Conservation (phyloP, 2,113 vertebrate genomes). For the Rhipidura dahli region DNA sequence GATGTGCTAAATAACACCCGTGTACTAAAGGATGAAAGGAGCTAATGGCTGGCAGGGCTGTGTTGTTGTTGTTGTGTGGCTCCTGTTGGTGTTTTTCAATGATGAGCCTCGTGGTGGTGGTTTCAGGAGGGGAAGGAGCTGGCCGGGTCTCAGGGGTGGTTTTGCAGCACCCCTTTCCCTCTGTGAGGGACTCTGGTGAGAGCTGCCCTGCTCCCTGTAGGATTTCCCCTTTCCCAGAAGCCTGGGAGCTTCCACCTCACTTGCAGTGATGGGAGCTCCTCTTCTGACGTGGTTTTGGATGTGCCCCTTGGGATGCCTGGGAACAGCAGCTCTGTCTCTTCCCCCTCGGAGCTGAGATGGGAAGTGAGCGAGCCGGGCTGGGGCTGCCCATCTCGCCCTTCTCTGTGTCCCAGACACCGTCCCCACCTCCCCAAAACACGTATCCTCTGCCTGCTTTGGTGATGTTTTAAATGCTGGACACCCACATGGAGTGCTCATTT, state of each 20-base stretch:
- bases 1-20: not conserved
- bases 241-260: rapidly evolving
- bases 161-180: not conserved
- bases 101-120: not conserved
- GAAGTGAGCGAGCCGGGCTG: rapidly evolving
- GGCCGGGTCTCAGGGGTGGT: not conserved
- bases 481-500: rapidly evolving
- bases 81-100: not conserved
- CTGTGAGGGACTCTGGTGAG: not conserved
- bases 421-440: rapidly evolving
- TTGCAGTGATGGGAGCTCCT: not conserved
- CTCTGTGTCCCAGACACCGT: not conserved
- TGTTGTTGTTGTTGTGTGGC: not conserved
- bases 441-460: not conserved
- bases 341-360: rapidly evolving
- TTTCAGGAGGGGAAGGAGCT: not conserved
- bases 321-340: rapidly evolving
- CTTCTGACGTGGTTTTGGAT: not conserved
- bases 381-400: not conserved
- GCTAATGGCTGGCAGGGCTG: not conserved
- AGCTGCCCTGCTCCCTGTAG: not conserved
- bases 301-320: not conserved
- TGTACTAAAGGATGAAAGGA: not conserved
- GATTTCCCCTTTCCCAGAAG: not conserved
- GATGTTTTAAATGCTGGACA: not conserved